phyloP scores from a whole-genome alignment of 2,113 vertebrate genomes.

The Channa maculata region DNA sequence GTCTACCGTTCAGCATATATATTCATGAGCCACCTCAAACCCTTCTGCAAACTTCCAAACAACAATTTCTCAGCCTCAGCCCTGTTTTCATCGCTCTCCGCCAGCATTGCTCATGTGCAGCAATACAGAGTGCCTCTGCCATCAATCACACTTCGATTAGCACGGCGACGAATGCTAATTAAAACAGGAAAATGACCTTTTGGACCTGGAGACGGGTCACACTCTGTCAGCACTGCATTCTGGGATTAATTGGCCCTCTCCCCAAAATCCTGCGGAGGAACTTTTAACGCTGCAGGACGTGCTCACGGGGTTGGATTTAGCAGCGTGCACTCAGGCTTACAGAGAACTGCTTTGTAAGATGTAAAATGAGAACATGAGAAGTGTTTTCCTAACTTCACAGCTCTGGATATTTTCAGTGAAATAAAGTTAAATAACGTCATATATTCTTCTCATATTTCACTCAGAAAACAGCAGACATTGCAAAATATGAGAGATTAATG shows the following conservation, averaged over 20 bases:
- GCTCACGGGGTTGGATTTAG: constrained; percentile 2
- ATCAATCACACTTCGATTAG: constrained; percentile 83
- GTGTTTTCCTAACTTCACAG: constrained; percentile 1
- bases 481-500: neutral
- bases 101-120: constrained; percentile 55
- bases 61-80: constrained; percentile 37
- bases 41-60: constrained; percentile 53
- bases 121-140: constrained; percentile 47
- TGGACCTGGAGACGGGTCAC: constrained; percentile 65
- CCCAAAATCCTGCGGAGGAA: constrained; percentile 30
- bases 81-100: constrained; percentile 44
- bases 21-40: constrained; percentile 20
- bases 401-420: constrained; percentile 15
- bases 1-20: neutral
- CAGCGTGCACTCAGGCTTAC: neutral
- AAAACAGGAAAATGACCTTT: constrained; percentile 83
- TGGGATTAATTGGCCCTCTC: constrained; percentile 73
- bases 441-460: neutral
- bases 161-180: constrained; percentile 78
- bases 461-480: constrained; percentile 7
- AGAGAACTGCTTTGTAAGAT: neutral
- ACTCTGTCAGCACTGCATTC: constrained; percentile 68
- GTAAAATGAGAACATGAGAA: constrained; percentile 14
- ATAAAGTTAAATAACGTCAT: neutral
- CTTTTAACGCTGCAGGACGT: constrained; percentile 10